Evolutionary conservation across 1,140 invertebrate genomes (phyloP), one percentile per base, ranked within the genome.

Genomic region (Thalassaphorura encarpata): DNA sequence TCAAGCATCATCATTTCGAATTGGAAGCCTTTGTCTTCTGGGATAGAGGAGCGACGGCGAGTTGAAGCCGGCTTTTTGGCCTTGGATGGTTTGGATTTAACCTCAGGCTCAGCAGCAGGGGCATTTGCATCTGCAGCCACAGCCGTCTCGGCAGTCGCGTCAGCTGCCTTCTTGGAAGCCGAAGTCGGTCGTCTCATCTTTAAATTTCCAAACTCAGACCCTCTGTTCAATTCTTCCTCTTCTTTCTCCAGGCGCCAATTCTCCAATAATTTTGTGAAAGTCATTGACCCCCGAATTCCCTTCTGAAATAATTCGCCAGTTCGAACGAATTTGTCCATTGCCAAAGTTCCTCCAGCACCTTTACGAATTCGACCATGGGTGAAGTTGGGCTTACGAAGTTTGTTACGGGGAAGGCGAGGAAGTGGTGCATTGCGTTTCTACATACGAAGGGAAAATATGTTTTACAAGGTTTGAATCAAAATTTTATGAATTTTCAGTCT

Each of bases 381-480:
- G 36, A 47, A 56, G 16, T 42, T 45, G 1, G 61, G 46, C 24
- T 36, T 18, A 6, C 47, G 19, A 6, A 53, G 24, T 31, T 39
- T 2, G 0, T 43, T 24, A n/a, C 57, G 50, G 1, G 58, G 54
- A 24, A 60, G 16, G 6, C 55, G 36, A 4, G 47, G 57, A 8
- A 63, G 19, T 23, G 28, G 54, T n/a, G 61, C 58, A 41, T 60
- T 48, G 6, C 58, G 50, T 63, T 58, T 63, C 61, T 63, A 39
- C 16, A 47, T 42, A 19, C 18, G 5, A 48, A 24, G 2, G 24
- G 16, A 18, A 4, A 51, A 21, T 27, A 18, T 15, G 31, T 5
- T 51, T 33, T 5, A 5, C 19, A 6, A 18, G 13, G n/a, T 31
- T 8, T 19, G 13, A 18, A 33, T 21, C 23, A 51, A 36, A 4